These are phyloP conservation scores for Podiceps cristatus DNA, from an alignment of 2,113 vertebrate species.

Conservation along the genomic window DNA sequence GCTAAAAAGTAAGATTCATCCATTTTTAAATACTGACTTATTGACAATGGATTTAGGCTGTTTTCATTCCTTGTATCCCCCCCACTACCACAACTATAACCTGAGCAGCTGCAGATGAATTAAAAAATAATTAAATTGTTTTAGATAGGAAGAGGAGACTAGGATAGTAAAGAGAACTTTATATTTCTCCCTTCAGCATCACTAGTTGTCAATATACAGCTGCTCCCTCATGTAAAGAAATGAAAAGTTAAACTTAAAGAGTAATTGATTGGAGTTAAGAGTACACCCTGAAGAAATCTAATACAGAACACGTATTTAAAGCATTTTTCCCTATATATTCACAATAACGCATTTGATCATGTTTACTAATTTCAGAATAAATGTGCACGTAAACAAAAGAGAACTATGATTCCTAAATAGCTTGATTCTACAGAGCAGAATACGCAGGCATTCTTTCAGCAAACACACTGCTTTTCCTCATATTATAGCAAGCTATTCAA, in stretches of 20 bases:
- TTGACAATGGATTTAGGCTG: background rate
- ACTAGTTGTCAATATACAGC: background rate
- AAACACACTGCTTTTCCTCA: background rate
- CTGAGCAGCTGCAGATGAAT: slow-evolving; percentile 59
- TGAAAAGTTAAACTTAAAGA: slow-evolving; percentile 32
- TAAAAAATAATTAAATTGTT: slow-evolving; percentile 63
- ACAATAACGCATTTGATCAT: background rate
- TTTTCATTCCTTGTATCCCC: background rate
- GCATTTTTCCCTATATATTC: background rate
- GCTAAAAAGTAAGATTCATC: slow-evolving; percentile 34
- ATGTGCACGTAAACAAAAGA: background rate
- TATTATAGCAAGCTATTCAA: background rate
- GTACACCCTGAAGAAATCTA: background rate
- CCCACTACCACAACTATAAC: background rate
- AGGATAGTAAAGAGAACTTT: slow-evolving; percentile 3
- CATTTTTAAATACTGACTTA: slow-evolving; percentile 60
- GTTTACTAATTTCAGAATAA: slow-evolving; percentile 27
- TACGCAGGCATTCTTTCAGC: background rate
- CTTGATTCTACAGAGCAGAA: background rate
- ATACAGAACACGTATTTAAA: background rate
- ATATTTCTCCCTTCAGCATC: slow-evolving; percentile 17
- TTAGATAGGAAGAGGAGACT: background rate
- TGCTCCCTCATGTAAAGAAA: slow-evolving; percentile 24
- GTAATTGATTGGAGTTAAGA: slow-evolving; percentile 6
- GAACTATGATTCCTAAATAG: background rate